These are phyloP conservation scores for Chloroceryle aenea DNA, from an alignment of 2,113 vertebrate species.

Conservation along the genomic window DNA sequence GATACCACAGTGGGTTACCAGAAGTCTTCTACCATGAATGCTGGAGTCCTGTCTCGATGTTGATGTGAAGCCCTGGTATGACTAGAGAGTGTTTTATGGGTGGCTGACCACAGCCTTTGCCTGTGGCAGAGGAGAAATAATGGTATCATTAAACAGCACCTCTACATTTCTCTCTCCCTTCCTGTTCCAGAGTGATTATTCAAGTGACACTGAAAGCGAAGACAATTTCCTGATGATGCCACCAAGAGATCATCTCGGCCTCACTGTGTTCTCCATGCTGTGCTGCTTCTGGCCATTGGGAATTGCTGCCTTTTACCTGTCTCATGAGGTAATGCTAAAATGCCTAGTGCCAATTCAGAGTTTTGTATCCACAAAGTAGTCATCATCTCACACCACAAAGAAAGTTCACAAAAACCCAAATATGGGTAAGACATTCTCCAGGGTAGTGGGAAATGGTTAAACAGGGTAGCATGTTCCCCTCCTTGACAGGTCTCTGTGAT, in stretches of 20 bases:
- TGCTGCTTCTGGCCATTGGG: slow-evolving; percentile 97
- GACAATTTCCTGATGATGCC: slow-evolving; percentile 94
- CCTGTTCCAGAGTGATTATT: slow-evolving; percentile 88
- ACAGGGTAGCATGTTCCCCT: not conserved
- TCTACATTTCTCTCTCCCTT: not conserved
- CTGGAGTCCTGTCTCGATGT: not conserved
- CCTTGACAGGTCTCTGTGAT: not conserved
- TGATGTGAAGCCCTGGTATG: not conserved
- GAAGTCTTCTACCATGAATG: not conserved
- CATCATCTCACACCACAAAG: not conserved
- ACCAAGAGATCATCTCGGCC: slow-evolving; percentile 89
- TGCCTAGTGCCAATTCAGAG: not conserved
- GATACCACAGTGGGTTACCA: not conserved
- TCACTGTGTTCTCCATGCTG: slow-evolving; percentile 97
- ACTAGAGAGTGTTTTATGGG: not conserved
- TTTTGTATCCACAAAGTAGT: not conserved
- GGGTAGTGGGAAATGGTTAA: not conserved
- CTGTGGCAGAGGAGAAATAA: not conserved
- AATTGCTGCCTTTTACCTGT: slow-evolving; percentile 94
- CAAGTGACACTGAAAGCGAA: slow-evolving; percentile 92
- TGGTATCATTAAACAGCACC: not conserved
- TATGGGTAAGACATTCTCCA: not conserved
- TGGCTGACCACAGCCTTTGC: not conserved
- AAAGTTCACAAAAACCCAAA: not conserved
- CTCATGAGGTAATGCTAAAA: slow-evolving; percentile 82